Evolutionary conservation across 2,113 vertebrate species (phyloP), one percentile per base, ranked within the genome.

Genomic region (Anguilla japonica): DNA sequence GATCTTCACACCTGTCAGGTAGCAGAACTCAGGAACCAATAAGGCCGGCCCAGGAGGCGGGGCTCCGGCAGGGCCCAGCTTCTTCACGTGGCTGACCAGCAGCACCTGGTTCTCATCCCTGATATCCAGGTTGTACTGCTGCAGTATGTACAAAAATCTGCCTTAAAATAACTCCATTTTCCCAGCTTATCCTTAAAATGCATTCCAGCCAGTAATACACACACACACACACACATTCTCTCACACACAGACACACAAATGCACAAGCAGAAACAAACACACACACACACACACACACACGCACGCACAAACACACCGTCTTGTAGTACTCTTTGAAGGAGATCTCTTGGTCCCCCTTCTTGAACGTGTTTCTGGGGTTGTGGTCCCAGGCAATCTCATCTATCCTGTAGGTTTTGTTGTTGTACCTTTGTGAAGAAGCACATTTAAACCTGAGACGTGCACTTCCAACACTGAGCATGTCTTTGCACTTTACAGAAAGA

Each of bases 361-460:
- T 97, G 84, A 99, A 99, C 15, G 96, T 97, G 88, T 96, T 96
- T 81, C 81, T 94, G 3, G 98, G 98, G 41, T 89, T 98, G 80
- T 96, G 95, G 91, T 98, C 96, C 98, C 98, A 99, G 53, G 97
- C 96, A 0, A 99, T 97, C 50, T 97, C 98, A 87, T 99, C 98
- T 16, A 99, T 94, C 88, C 96, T 94, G 93, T 99, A 99, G 0
- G 98, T 99, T 91, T 95, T 99, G 91, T 99, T 99, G 91, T 99
- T 99, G 88, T 99, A 99, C 91, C 98, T 99, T 71, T 2, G 57
- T 63, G 56, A 60, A 26, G 60, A 7, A 67, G 22, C 26, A 11
- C 18, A 26, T 67, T 22, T 7, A 67, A 22, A 67, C 60, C 4
- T 5, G 5, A 4, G 60, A 8, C 13, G 2, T 14, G 13, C 50